Conservation (phyloP, 2,888 invertebrate genomes). For the Lasioglossum lativentre region DNA sequence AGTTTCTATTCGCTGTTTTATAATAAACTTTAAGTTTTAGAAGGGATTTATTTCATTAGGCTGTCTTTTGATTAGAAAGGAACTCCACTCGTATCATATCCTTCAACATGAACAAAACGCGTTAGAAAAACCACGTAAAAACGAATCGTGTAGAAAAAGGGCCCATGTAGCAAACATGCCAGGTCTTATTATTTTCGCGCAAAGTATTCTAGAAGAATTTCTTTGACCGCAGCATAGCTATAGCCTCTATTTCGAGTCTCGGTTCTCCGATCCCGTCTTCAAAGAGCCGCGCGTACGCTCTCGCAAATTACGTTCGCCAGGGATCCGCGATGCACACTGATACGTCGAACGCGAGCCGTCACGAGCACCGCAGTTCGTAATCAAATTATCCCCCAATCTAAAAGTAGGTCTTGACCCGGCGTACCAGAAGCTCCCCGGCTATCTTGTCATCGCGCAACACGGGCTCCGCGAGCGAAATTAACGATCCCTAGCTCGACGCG, state of each 20-base stretch:
- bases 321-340: not conserved
- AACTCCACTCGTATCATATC: too few species aligned
- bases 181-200: not conserved
- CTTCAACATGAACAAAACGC: too few species aligned
- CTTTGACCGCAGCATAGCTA: not conserved
- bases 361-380: conserved; percentile 1
- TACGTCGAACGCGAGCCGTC: not conserved
- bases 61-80: too few species aligned
- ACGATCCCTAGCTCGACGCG: conserved; percentile 57
- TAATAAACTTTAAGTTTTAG: too few species aligned
- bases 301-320: not conserved
- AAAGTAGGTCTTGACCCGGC: conserved; percentile 25
- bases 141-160: too few species aligned
- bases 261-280: not conserved
- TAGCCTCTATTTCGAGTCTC: not conserved
- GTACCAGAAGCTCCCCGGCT: conserved; percentile 22
- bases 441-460: conserved; percentile 42
- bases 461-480: conserved; percentile 50
- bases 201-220: not conserved
- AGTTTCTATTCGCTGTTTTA: too few species aligned
- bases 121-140: too few species aligned
- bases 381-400: conserved; percentile 36
- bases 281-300: not conserved
- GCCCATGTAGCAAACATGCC: too few species aligned
- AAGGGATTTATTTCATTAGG: too few species aligned